A percentile compares a stretch with the other conserved stretches of the same genome.
Evolutionary conservation across 2,797 vertebrate genomes (phyloP).

Genomic region (Micrastur ruficollis): DNA sequence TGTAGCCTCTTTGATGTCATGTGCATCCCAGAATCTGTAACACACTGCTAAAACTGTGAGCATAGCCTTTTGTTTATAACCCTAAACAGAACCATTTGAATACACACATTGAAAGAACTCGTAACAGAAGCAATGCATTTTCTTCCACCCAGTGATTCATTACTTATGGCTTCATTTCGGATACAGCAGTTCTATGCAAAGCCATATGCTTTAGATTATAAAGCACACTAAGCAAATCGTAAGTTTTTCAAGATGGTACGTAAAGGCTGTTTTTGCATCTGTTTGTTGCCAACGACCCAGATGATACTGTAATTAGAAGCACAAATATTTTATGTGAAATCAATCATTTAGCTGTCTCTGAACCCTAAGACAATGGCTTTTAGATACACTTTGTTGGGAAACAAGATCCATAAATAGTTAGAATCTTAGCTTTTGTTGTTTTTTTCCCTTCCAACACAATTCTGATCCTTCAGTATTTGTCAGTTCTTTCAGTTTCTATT

Average conservation of each 20-base stretch:
- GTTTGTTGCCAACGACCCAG: constrained; percentile 81
- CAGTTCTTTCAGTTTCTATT: constrained; percentile 53
- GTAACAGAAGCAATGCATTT: constrained; percentile 75
- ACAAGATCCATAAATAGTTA: constrained; percentile 66
- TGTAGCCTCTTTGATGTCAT: constrained; percentile 89
- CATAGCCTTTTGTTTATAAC: constrained; percentile 73
- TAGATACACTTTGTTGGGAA: constrained; percentile 60
- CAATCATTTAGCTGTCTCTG: constrained; percentile 71
- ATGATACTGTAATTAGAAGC: constrained; percentile 87
- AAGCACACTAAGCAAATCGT: constrained; percentile 75
- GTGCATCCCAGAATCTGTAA: constrained; percentile 83
- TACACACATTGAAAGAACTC: constrained; percentile 69
- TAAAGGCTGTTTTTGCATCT: constrained; percentile 81
- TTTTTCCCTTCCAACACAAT: constrained; percentile 24
- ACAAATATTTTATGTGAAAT: constrained; percentile 79
- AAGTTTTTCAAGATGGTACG: constrained; percentile 80
- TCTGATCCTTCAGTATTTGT: constrained; percentile 42
- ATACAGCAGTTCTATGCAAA: constrained; percentile 73
- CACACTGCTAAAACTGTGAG: constrained; percentile 58
- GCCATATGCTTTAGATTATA: constrained; percentile 84
- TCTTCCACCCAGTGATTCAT: constrained; percentile 77
- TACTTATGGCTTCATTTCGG: constrained; percentile 75
- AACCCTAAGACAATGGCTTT: constrained; percentile 75
- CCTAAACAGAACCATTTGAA: constrained; percentile 81
- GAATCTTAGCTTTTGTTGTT: constrained; percentile 17